Conservation (phyloP, 2,113 vertebrate species). For the Murina feae region DNA sequence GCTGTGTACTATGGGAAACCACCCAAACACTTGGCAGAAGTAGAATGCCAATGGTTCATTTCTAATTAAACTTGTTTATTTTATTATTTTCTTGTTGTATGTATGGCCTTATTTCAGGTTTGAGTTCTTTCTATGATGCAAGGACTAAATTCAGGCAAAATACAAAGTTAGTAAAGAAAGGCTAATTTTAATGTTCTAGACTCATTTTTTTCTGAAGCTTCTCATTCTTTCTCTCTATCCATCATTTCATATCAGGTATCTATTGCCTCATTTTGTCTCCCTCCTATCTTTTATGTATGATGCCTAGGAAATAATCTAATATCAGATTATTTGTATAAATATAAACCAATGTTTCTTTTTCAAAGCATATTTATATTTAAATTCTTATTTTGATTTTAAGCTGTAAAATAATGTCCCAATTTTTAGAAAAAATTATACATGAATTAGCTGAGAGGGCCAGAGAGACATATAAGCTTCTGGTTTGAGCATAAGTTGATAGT, state of each 20-base stretch:
- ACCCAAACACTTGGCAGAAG: constrained; percentile 71
- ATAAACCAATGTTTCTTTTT: not conserved
- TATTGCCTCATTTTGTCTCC: not conserved
- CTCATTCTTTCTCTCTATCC: not conserved
- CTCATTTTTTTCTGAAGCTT: not conserved
- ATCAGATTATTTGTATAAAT: not conserved
- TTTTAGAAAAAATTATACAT: not conserved
- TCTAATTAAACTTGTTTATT: constrained; percentile 73
- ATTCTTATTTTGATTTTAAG: constrained; percentile 3
- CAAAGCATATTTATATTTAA: not conserved
- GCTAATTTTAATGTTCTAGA: not conserved
- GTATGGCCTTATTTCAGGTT: constrained; percentile 59
- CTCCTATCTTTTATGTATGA: not conserved
- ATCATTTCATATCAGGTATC: not conserved
- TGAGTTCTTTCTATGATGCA: constrained; percentile 11
- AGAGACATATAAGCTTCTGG: not conserved
- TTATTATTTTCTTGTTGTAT: constrained; percentile 47
- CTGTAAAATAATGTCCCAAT: not conserved
- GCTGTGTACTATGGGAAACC: constrained; percentile 68
- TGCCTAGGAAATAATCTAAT: not conserved
- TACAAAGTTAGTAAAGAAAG: not conserved
- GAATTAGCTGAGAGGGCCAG: not conserved
- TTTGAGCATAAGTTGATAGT: not conserved
- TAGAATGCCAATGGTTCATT: constrained; percentile 64
- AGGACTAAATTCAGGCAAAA: constrained; percentile 2